These are phyloP conservation scores for Eilema griseolum DNA, from an alignment of 2,888 invertebrate genomes.

Conservation along the genomic window DNA sequence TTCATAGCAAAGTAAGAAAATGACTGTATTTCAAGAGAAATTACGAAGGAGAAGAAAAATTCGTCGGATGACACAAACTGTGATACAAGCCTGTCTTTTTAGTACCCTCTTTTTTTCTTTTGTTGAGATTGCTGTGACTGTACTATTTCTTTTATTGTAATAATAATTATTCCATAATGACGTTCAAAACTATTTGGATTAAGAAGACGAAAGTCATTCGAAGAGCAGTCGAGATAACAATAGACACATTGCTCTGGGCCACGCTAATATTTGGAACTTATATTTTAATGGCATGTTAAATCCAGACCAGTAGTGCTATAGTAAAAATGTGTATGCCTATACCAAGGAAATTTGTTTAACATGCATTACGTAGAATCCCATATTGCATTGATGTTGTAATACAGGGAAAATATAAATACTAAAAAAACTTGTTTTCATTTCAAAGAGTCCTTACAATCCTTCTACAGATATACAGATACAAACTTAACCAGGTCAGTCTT, in stretches of 20 bases:
- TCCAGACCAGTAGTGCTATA: background rate
- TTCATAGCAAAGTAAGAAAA: slow-evolving; percentile 28
- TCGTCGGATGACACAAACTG: slow-evolving; percentile 62
- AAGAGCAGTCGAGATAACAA: slow-evolving; percentile 47
- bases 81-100: slow-evolving; percentile 66
- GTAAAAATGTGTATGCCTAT: background rate
- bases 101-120: slow-evolving; percentile 18
- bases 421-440: background rate
- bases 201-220: slow-evolving; percentile 55
- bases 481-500: background rate
- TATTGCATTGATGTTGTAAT: background rate
- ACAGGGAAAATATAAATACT: background rate
- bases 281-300: slow-evolving; percentile 54
- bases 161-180: slow-evolving; percentile 49
- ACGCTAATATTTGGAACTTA: slow-evolving; percentile 65
- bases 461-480: background rate
- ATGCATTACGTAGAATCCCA: background rate
- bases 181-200: slow-evolving; percentile 60
- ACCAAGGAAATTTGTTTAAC: background rate
- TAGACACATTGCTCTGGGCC: slow-evolving; percentile 64
- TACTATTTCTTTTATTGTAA: slow-evolving; percentile 65
- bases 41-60: slow-evolving; percentile 57
- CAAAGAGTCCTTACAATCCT: background rate
- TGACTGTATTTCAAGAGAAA: slow-evolving; percentile 61
- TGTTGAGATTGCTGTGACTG: slow-evolving; percentile 49